phyloP scores from a whole-genome alignment of 2,797 vertebrate species.

The Melanotaenia parkinsoni region DNA sequence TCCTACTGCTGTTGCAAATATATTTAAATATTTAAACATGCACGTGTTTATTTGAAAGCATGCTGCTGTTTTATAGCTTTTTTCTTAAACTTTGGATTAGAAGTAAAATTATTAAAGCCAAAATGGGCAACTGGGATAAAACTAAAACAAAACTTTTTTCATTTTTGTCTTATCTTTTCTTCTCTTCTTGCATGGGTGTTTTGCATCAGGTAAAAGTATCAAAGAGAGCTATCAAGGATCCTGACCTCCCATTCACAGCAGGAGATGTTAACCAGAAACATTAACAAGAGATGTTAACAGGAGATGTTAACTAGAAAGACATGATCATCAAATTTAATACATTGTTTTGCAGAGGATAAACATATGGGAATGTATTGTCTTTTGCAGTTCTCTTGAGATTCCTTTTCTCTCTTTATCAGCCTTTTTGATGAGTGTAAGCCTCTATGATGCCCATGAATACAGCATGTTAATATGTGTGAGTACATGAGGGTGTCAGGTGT shows the following conservation, averaged over 20 bases:
- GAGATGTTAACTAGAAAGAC: conserved; percentile 2
- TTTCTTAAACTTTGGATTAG: background rate
- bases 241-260: background rate
- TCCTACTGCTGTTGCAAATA: background rate
- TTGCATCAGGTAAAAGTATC: background rate
- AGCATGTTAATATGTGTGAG: conserved; percentile 57
- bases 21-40: background rate
- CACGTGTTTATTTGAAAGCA: background rate
- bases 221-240: conserved; percentile 2
- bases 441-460: conserved; percentile 39
- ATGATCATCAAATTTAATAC: conserved; percentile 23
- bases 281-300: background rate
- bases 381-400: conserved; percentile 14
- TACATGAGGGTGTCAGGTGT: conserved; percentile 52
- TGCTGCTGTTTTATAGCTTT: background rate
- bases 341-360: conserved; percentile 6
- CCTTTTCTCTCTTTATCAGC: conserved; percentile 10
- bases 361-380: conserved; percentile 28
- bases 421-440: conserved; percentile 46
- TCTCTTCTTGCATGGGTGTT: background rate
- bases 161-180: background rate
- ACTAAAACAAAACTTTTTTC: background rate
- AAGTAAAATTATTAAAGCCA: background rate
- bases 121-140: background rate
- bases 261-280: conserved; percentile 2